Evolutionary conservation across 2,113 vertebrate genomes (phyloP).

Genomic region (Chloebia gouldiae): DNA sequence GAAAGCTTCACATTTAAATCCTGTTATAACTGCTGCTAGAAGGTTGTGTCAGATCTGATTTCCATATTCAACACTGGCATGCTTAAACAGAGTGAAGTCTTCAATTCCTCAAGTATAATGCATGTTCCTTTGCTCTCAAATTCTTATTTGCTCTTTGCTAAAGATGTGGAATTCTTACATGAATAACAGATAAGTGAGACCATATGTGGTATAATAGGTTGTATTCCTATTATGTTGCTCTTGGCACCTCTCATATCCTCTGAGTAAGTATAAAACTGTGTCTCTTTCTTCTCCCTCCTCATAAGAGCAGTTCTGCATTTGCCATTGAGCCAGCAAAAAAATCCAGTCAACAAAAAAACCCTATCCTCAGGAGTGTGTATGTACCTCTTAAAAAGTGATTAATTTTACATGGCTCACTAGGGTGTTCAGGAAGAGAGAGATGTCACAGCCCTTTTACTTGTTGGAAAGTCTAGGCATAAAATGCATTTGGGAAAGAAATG

Average conservation of each 20-base stretch:
- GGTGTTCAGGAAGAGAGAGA: neutral
- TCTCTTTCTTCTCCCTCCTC: neutral
- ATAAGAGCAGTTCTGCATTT: neutral
- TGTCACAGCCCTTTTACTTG: neutral
- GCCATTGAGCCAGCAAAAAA: neutral
- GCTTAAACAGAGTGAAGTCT: neutral
- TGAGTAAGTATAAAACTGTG: constrained; percentile 12
- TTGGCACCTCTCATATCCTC: constrained; percentile 48
- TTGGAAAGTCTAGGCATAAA: neutral
- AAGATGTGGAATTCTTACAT: constrained; percentile 40
- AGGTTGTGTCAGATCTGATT: constrained; percentile 13
- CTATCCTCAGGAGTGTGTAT: neutral
- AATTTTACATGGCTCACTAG: neutral
- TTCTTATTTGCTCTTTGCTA: constrained; percentile 8
- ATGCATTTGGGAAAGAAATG: neutral
- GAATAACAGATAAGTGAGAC: constrained; percentile 45
- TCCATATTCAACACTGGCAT: neutral
- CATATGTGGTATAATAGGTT: constrained; percentile 54
- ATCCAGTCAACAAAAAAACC: neutral
- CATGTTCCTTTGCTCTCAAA: neutral
- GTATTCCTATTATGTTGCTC: constrained; percentile 42
- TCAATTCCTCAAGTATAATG: neutral
- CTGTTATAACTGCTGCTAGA: neutral
- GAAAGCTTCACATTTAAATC: neutral
- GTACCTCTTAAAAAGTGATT: neutral